Base-by-base conservation (phyloP, 2,797 vertebrate genomes). In the Pantherophis alleghaniensis region DNA sequence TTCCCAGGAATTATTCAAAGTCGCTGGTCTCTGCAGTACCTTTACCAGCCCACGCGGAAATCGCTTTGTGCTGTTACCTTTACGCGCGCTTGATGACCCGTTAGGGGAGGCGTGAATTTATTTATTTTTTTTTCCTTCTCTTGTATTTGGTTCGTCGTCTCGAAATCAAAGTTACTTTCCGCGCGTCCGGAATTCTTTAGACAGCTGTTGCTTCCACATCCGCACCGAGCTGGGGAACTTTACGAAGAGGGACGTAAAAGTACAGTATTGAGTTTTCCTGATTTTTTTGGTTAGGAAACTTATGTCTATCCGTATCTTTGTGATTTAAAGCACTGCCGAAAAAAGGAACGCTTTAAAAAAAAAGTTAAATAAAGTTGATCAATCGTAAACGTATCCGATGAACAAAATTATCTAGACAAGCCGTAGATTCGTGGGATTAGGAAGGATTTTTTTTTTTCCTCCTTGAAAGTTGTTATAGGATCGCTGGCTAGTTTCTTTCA, bases 1-100 rank as follows among this genome's bases (percentile, higher is more conserved):
- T 53, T 9, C 5, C 37, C 61, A 18, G 53, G 90, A 63, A 83
- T 88, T 55, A n/a, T 37, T 55, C 42, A 26, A 1, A 88, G 55
- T 63, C 2, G 9, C 63, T 91, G 42, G 10, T 20, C 20, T 14
- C 20, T 5, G 22, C 28, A 87, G 83, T 86, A 47, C 53, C 90
- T 83, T 89, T n/a, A 7, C 4, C 32, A 53, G 66, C 92, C 92
- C 90, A 86, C 90, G 56, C 92, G 47, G 90, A 89, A 88, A 91
- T 53, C 16, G 92, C 61, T 24, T 79, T 14, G 59, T 2, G 90
- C 42, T 60, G 32, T 26, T 79, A 18, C 89, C n/a, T 42, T 4
- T 32, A 26, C 83, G 89, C 51, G 79, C 92, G 51, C 61, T 93
- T 7, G 26, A 7, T 87, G 89, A 88, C 53, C 51, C 42, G 55